Base-by-base conservation (phyloP, 2,113 vertebrate genomes). In the Cephalopholis sonnerati region DNA sequence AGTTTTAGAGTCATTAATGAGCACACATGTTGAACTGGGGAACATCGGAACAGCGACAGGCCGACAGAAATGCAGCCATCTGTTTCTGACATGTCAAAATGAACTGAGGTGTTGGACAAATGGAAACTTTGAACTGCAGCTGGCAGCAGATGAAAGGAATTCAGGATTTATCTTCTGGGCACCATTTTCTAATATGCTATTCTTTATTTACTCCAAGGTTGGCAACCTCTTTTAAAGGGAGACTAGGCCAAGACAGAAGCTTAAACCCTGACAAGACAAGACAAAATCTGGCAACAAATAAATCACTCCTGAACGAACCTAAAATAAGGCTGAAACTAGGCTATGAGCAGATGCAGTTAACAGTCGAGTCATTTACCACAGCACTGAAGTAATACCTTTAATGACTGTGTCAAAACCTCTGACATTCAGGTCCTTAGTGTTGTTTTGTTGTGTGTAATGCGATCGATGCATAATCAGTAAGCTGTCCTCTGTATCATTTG, bases 401-500 rank as follows among this genome's bases (percentile, higher is more conserved):
- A 9, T 20, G 39, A 50, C 18, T 5, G 3, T 9, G 4, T 27
- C 25, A 2, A 29, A 44, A 54, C 18, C 5, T 41, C 13, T 22
- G 46, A 50, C 55, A 50, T 39, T 48, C 16, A 18, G 7, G n/a
- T 29, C 5, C 29, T 32, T 50, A 51, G 15, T 61, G 20, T 46
- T 65, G 18, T 54, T 62, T 36, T 66, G 18, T 54, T 62, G 25
- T 66, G 5, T 32, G 15, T 61, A 11, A 18, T 44, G 18, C 9
- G 63, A 1, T 25, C 9, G 63, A 1, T 25, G 27, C 62, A 29
- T 59, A 25, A 32, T 12, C 16, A 10, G 3, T 5, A 16, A 58
- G 3, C 5, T 64, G 0, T 70, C 50, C 15, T 89, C 86, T 68
- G 65, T 80, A 1, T 73, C 63, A 41, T 81, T 46, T 51, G 16